These are phyloP conservation scores for Chionomys nivalis DNA, from an alignment of 2,113 vertebrate genomes.

Conservation along the genomic window DNA sequence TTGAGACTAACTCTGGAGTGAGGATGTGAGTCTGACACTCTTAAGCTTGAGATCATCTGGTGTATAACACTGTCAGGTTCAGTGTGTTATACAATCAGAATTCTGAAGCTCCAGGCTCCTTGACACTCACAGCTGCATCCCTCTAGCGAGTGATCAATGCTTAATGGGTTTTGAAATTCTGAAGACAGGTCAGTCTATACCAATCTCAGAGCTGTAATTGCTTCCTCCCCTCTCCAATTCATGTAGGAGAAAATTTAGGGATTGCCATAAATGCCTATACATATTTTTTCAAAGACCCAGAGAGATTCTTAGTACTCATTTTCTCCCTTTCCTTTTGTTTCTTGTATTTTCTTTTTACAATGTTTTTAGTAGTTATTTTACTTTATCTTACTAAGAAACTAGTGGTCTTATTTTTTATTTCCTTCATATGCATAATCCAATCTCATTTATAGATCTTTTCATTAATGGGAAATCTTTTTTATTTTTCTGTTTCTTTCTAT, in stretches of 20 bases:
- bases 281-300: background rate
- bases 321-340: background rate
- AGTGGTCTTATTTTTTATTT: background rate
- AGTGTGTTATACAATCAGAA: background rate
- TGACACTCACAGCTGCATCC: background rate
- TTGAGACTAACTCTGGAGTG: background rate
- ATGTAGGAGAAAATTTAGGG: background rate
- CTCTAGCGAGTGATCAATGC: background rate
- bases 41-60: background rate
- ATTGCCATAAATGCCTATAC: background rate
- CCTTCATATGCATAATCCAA: background rate
- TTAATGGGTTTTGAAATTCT: background rate
- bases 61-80: background rate
- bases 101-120: background rate
- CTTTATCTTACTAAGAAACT: background rate
- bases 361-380: background rate
- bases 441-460: background rate
- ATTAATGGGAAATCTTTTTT: background rate
- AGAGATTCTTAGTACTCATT: background rate
- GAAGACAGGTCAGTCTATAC: background rate
- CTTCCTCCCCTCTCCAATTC: background rate
- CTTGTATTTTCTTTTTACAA: background rate
- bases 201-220: background rate
- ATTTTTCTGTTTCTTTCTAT: background rate
- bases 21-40: background rate